A percentile compares a stretch with the other conserved stretches of the same genome.
Conservation (phyloP, 2,888 invertebrate genomes). For the Drosophila putrida region DNA sequence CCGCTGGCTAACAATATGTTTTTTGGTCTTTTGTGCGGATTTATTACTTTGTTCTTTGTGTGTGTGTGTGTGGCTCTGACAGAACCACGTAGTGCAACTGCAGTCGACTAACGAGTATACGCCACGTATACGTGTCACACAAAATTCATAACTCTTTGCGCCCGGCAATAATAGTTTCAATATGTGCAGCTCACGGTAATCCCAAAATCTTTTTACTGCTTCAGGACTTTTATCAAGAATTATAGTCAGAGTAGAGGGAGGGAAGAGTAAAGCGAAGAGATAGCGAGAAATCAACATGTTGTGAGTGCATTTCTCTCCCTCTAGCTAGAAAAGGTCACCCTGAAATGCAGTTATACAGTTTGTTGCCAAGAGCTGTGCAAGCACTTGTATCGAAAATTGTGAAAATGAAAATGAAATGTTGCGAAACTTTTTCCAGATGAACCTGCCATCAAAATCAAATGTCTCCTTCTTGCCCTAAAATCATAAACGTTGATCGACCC, state of each 20-base stretch:
- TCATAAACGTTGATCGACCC: constrained; percentile 14
- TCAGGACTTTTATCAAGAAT: constrained; percentile 37
- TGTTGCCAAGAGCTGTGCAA: constrained; percentile 48
- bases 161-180: constrained; percentile 25
- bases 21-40: not conserved
- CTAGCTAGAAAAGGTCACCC: constrained; percentile 15
- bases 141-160: constrained; percentile 10
- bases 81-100: constrained; percentile 23
- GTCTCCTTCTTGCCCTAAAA: not conserved
- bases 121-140: constrained; percentile 30
- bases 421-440: constrained; percentile 1
- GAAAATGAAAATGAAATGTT: constrained; percentile 9
- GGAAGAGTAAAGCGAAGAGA: too few species aligned
- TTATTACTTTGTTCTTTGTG: constrained; percentile 1
- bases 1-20: not conserved
- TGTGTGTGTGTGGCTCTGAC: constrained; percentile 15
- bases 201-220: constrained; percentile 49
- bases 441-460: constrained; percentile 7
- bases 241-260: too few species aligned
- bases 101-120: not conserved
- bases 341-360: constrained; percentile 12
- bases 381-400: constrained; percentile 43
- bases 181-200: constrained; percentile 26
- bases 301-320: constrained; percentile 13
- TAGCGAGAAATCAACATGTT: constrained; percentile 21